Evolutionary conservation across 1,140 invertebrate genomes (phyloP), one percentile per base, ranked within the genome.

Genomic region (Anadara kagoshimensis): DNA sequence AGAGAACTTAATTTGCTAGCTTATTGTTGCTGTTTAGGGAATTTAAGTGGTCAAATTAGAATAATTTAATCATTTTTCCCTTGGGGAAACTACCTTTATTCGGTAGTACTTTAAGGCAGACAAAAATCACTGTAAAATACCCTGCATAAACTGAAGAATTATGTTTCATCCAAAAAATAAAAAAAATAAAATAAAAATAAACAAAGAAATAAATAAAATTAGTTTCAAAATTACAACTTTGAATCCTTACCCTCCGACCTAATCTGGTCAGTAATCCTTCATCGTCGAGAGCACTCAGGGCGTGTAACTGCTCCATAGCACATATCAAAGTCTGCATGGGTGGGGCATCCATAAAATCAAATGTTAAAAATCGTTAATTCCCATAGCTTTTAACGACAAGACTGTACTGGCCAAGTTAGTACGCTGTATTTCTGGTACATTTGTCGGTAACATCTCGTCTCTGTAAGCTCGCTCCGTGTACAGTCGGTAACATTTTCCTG

Each of bases 291-390:
- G 98, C 98, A 78, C 96, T 98, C 0, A 99, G 91, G 12, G 97
- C 98, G 90, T 99, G 98, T 41, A 99, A 90, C 79, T 98, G 96
- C 87, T 99, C 97, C 72, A 99, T 90, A 7, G 98, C 98, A 93
- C 98, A 98, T 18, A 99, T 97, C 54, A 99, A 91, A 0, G 97
- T 90, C 85, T 91, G 87, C 11, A 98, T 96, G 0, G 98, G 98
- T 12, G 98, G 98, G 0, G 98, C 96, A 89, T 99, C 98, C 98
- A 99, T 99, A 89, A 99, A 99, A 91, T 99, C 98, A 89, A 99
- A 99, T 85, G 97, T 94, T n/a, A 99, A 89, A 99, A 90, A 90
- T 99, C 98, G 89, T 99, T 99, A 61, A 99, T 99, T 8, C 98
- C 98, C 97, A 99, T 99, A 0, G 98, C 98, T 89, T 99, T 99